Evolutionary conservation across 1,140 invertebrate species (phyloP), one percentile per base, ranked within the genome.

Genomic region (Drosophila kepulauana): DNA sequence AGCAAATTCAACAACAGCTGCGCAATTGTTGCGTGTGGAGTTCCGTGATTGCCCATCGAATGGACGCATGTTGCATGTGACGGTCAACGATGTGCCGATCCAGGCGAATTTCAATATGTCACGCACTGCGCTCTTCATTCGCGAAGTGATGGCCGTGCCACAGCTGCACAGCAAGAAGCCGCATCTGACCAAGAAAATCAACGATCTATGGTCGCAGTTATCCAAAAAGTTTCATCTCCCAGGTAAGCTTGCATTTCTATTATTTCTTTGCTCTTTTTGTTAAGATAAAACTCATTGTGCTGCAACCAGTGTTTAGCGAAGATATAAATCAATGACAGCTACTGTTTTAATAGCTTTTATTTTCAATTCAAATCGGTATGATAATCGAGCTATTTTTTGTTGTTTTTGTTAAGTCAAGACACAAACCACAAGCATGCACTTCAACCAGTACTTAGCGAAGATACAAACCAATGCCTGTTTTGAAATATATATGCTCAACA

Each of bases 111-210:
- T 91, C 0, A 73, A 67, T 13, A 91, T 88, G 82, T 2, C 25
- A 0, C 56, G 67, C 0, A 52, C 71, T 0, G 59, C 71, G 0
- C 10, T 56, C 1, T 67, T 91, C 16, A 86, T 91, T 35, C 75
- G 90, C 1, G 86, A 91, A 56, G 68, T 88, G 30, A 58, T 91
- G 73, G 71, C 81, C 1, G 72, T 91, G 33, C 91, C 91, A 5
- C 69, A 81, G 2, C 48, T 91, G 8, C 91, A 91, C 28, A 74
- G 64, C 7, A 75, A 54, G 28, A 16, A 74, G n/a, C 25, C 45
- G 0, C 52, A 52, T 5, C 4, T 79, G 52, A 4, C n/a, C 4
- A 3, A 0, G 6, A 64, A 63, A 16, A 25, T 46, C 5, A 15
- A 65, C 3, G 49, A 49, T 0, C 57, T 74, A 45, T 91, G 91